These are phyloP conservation scores for Delia radicum DNA, from an alignment of 1,140 invertebrate genomes.

Conservation along the genomic window DNA sequence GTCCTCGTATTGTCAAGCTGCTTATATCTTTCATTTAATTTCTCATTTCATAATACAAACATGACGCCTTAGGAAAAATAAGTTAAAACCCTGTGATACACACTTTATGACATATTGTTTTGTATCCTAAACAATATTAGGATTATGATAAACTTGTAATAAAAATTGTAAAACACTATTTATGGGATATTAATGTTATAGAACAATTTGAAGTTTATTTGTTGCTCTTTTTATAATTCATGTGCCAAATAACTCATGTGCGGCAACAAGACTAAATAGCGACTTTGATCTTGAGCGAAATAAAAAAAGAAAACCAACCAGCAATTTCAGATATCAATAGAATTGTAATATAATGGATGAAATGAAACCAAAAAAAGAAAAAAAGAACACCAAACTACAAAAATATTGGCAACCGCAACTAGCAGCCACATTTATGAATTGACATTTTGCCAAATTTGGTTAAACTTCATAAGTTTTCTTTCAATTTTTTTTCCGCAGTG, in stretches of 20 bases:
- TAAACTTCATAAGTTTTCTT: conserved; percentile 16
- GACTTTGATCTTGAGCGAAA: neutral
- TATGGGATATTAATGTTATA: neutral
- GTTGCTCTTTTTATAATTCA: neutral
- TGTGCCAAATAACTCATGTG: neutral
- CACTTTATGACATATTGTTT: neutral
- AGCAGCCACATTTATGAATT: conserved; percentile 4
- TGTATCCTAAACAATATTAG: neutral
- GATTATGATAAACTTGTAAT: neutral
- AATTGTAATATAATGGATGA: neutral
- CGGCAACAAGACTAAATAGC: neutral
- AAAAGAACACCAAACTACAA: neutral
- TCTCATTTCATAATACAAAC: too few relatives aligned
- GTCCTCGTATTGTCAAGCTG: too few relatives aligned
- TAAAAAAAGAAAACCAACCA: neutral
- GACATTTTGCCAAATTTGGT: conserved; percentile 22
- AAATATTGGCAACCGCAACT: neutral
- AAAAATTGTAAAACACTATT: neutral
- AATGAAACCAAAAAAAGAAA: neutral
- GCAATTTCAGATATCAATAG: conserved; percentile 6
- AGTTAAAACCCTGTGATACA: neutral
- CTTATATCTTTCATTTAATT: too few relatives aligned
- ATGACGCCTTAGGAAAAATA: too few relatives aligned
- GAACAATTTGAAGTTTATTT: neutral
- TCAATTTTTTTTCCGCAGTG: neutral